These are phyloP conservation scores for Heptranchias perlo DNA, from an alignment of 2,113 vertebrate species.

Conservation along the genomic window DNA sequence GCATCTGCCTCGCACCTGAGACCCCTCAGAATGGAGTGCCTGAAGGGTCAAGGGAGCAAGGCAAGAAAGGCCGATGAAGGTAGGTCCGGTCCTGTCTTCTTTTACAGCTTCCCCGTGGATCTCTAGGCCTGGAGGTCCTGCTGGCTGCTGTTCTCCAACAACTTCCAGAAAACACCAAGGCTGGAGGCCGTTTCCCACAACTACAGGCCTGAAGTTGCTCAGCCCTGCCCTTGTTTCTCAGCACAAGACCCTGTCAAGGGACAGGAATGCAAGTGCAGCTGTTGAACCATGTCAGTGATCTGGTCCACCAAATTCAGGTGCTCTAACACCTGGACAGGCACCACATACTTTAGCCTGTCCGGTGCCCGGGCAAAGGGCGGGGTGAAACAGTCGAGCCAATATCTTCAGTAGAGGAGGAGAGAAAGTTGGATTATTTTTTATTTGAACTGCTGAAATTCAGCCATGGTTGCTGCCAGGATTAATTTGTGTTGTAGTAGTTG, in stretches of 20 bases:
- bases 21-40: too few relatives aligned
- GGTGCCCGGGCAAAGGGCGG: not conserved
- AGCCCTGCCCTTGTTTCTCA: not conserved
- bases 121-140: not conserved
- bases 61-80: not conserved
- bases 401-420: not conserved
- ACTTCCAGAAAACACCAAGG: not conserved
- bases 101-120: not conserved
- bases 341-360: not conserved
- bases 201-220: not conserved
- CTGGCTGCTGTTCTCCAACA: not conserved
- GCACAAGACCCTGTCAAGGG: not conserved
- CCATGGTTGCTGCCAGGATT: not conserved
- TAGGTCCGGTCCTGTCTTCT: not conserved
- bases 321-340: not conserved
- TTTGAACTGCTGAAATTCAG: not conserved
- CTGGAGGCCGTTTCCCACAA: not conserved
- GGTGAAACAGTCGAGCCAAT: not conserved
- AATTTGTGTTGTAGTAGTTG: too few relatives aligned
- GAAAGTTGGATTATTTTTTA: not conserved
- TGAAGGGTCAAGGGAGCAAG: too few relatives aligned
- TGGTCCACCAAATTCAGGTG: not conserved
- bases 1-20: too few relatives aligned
- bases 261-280: not conserved
- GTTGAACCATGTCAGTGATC: not conserved